Evolutionary conservation across 2,888 invertebrate genomes (phyloP), one percentile per base, ranked within the genome.

Genomic region (Brenthis daphne): DNA sequence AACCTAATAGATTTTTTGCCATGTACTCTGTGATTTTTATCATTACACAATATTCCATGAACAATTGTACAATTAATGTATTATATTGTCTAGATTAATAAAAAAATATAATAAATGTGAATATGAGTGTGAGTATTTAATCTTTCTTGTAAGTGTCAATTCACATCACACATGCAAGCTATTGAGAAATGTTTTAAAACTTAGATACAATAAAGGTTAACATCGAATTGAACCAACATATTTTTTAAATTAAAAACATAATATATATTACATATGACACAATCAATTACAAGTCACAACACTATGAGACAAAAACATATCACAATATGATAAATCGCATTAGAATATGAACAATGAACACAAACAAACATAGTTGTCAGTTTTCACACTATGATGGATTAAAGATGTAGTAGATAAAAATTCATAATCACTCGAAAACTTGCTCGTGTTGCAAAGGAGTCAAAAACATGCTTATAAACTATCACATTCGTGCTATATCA

Each of bases 401-500:
- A 60, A 29, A 33, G 8, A 43, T 43, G 37, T 43, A 43, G n/a
- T 50, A 29, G 29, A 60, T 29, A 47, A 47, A 48, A 47, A 5
- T 50, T 29, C 54, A 54, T 3, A 58, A 3, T 60, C 48, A 60
- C 33, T 60, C 48, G 16, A 29, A 50, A 29, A 50, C 2, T 60
- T 29, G 48, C 48, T 29, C 11, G 8, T 20, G 53, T 53, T 61
- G 53, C 20, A 61, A 51, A 51, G 53, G 14, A 53, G 51, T 63
- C 20, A 63, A 51, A 63, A 51, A 63, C 63, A 63, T 63, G 63
- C 51, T 51, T 37, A 14, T 13, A 51, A 43, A 63, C 63, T 53
- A 63, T 53, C 14, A 53, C 53, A 64, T 65, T 53, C 68, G 70
- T 70, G 70, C 73, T 68, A 54, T 61, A 16, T 64, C n/a, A 51